Base-by-base conservation (phyloP, 1,140 invertebrate genomes). In the Drosophila baimaii region DNA sequence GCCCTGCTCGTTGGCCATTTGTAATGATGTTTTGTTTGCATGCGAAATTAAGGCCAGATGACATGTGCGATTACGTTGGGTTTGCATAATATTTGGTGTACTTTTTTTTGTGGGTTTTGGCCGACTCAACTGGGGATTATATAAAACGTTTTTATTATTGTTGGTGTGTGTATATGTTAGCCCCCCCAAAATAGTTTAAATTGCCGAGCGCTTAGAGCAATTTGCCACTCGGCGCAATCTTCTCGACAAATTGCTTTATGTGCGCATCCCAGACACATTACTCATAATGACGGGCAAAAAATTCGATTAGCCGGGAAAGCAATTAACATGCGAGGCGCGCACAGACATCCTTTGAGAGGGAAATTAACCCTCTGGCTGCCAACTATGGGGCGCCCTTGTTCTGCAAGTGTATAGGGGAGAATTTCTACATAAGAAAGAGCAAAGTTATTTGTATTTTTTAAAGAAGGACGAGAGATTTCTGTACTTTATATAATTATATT, bases 211-310 rank as follows among this genome's bases (percentile, higher is more conserved):
- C 83, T 88, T 82, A 76, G 69, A 75, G 75, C 79, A 82, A 86
- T 88, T 86, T 88, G 83, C 64, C 79, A 82, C 25, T 54, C 37
- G 43, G 19, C 46, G 43, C 58, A 71, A 86, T 81, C 63, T 82
- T 29, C 57, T 52, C 70, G 79, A 86, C 84, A 88, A 89, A 88
- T 88, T 89, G 84, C 76, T 88, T 73, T 70, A 88, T 82, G 72
- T 39, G 43, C 25, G 74, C 74, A 77, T 52, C 65, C 66, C 65
- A 71, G 66, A 70, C 79, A 69, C 84, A 86, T 88, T 86, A 88
- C 84, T 88, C 83, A 88, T 88, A 89, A 88, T 88, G 83, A 88
- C 83, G 44, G 71, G 79, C 84, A 84, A 89, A 88, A 88, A 84
- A 89, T 90, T 81, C 85, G 84, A 89, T 89, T 89, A 84, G 84